Base-by-base conservation (phyloP, 2,797 vertebrate genomes). In the Simalia tracyae region DNA sequence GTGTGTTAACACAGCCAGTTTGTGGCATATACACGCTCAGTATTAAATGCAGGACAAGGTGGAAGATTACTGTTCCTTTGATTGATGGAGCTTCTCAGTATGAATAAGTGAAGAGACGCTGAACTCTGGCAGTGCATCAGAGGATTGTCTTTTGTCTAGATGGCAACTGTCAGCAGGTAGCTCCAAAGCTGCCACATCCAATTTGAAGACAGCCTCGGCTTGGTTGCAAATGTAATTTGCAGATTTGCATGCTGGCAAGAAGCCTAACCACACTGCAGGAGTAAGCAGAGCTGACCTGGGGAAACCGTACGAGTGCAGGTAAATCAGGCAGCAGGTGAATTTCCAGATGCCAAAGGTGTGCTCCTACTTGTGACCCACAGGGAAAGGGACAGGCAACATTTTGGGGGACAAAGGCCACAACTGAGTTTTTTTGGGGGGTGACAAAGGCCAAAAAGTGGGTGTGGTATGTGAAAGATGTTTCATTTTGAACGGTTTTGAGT, bases 191-290 rank as follows among this genome's bases (percentile, higher is more conserved):
- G 90, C 92, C 64, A 11, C 11, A 89, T 91, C 81, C 57, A 91
- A 93, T 89, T 91, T 72, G 28, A 86, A 81, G 72, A 31, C 50
- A 50, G 31, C 50, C 36, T 42, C 68, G n/a, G 85, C 66, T 84
- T 89, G 66, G 24, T 88, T 90, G 72, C 68, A 90, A 90, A 92
- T 81, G 72, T 81, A 90, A 87, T 90, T 90, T 84, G 59, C 89
- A 84, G 89, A 54, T 64, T 50, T 66, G 68, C 60, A n/a, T 3
- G 7, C 31, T 42, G 92, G 89, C 24, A 24, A 87, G 85, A 36
- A 5, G 89, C 89, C 84, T 46, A 54, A 36, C 12, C 12, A 81
- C 89, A n/a, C 88, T 26, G 14, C 50, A 36, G 88, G 84, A 54
- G 42, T 36, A 15, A 1, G 17, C 24, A 42, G 87, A 17, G 42